Conservation (phyloP, 2,888 invertebrate genomes). For the Hipparchia sbordonii region DNA sequence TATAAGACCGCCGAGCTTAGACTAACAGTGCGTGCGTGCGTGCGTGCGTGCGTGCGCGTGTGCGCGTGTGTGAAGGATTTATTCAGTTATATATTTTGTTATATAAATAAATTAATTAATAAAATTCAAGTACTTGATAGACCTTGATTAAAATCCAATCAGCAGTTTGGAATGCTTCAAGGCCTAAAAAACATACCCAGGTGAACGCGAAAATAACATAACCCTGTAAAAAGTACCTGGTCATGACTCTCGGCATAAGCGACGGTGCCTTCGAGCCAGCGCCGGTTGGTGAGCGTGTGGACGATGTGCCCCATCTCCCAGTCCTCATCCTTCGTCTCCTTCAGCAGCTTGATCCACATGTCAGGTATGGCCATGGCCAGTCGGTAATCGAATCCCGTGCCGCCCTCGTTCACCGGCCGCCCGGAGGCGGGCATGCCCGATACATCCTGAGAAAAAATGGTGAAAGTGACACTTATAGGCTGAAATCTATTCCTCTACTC, state of each 20-base stretch:
- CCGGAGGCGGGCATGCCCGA: slow-evolving; percentile 99
- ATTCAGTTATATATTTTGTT: too few species aligned
- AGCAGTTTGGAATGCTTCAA: too few species aligned
- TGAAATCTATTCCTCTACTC: too few species aligned
- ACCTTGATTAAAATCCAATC: too few species aligned
- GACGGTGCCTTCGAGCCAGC: slow-evolving; percentile 98
- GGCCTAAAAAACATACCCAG: too few species aligned
- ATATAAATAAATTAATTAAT: too few species aligned
- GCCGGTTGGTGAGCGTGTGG: slow-evolving; percentile 95
- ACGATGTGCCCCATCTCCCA: slow-evolving; percentile 97
- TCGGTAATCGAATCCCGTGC: slow-evolving; percentile 98
- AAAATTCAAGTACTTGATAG: too few species aligned
- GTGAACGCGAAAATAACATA: too few species aligned
- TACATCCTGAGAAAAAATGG: slow-evolving; percentile 88
- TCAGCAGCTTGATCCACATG: slow-evolving; percentile 97
- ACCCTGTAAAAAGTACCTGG: slow-evolving; percentile 82
- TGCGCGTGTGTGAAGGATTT: too few species aligned
- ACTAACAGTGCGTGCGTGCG: too few species aligned
- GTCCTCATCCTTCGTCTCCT: slow-evolving; percentile 93
- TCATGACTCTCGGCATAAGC: slow-evolving; percentile 99
- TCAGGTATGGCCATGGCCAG: slow-evolving; percentile 99
- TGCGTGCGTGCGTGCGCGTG: too few species aligned
- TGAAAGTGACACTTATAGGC: neutral
- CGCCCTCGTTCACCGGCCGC: slow-evolving; percentile 96
- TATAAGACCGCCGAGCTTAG: too few species aligned